Evolutionary conservation across 1,140 invertebrate species (phyloP).

Genomic region (Marisa cornuarietis): DNA sequence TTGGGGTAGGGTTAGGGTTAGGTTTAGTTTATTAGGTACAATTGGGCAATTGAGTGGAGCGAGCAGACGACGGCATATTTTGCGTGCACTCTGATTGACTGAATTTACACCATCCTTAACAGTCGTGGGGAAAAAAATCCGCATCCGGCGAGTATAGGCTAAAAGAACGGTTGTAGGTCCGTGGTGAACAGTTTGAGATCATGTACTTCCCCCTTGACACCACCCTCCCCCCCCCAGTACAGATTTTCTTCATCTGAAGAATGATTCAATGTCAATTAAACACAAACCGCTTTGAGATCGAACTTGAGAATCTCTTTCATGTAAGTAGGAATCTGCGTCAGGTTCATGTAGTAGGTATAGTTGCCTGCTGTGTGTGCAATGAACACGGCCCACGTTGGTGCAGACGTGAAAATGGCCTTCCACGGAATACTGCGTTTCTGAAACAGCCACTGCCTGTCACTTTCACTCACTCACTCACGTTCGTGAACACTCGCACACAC

Average conservation of each 20-base stretch:
- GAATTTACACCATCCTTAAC: too few relatives aligned
- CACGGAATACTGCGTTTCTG: constrained; percentile 11
- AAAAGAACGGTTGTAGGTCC: not conserved
- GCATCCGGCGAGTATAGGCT: not conserved
- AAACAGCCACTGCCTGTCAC: not conserved
- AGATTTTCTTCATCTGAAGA: not conserved
- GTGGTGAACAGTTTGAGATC: not conserved
- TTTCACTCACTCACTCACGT: too few relatives aligned
- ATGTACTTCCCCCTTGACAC: too few relatives aligned
- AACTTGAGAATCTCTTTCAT: constrained; percentile 52
- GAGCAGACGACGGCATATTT: too few relatives aligned
- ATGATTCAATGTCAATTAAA: not conserved
- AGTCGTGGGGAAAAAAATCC: too few relatives aligned
- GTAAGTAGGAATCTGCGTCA: constrained; percentile 44
- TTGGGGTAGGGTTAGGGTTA: too few relatives aligned
- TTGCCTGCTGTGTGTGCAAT: constrained; percentile 37
- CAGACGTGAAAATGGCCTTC: constrained; percentile 71
- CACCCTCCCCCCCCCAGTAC: not conserved
- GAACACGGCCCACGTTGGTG: constrained; percentile 86
- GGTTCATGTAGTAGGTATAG: constrained; percentile 43
- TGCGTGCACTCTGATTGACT: too few relatives aligned
- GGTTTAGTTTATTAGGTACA: too few relatives aligned
- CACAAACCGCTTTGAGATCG: constrained; percentile 43
- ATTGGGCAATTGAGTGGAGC: too few relatives aligned
- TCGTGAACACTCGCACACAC: too few relatives aligned